Conservation (phyloP, 2,797 vertebrate species). For the Myotis planiceps region DNA sequence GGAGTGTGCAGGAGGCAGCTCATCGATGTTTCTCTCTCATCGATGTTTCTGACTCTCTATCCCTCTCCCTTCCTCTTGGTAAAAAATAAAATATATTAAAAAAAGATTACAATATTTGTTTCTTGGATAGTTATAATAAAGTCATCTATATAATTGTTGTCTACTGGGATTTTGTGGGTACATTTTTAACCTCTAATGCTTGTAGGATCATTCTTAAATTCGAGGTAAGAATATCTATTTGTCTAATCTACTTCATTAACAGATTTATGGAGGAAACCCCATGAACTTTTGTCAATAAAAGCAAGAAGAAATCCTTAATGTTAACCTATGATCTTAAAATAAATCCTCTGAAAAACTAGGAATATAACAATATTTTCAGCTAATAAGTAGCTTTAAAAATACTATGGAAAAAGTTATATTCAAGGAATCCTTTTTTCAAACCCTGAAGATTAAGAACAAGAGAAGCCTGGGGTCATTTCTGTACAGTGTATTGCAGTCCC, state of each 20-base stretch:
- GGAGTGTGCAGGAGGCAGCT: no score
- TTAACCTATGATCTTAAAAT: neutral
- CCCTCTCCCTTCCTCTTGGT: no score
- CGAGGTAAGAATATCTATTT: neutral
- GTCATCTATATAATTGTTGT: neutral
- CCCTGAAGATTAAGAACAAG: neutral
- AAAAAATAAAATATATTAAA: no score
- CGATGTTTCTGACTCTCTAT: no score
- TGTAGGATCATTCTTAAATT: neutral
- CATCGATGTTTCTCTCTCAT: no score
- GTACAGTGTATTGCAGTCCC: rapidly evolving
- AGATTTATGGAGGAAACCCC: neutral
- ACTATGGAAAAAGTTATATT: neutral
- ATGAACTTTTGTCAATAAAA: neutral
- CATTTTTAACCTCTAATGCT: neutral
- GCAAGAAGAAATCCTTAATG: neutral
- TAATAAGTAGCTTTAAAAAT: neutral
- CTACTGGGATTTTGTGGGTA: neutral
- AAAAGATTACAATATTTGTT: neutral
- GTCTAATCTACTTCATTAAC: neutral
- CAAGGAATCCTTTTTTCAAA: neutral
- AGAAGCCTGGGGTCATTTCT: neutral
- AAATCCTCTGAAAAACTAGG: neutral
- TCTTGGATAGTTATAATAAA: neutral
- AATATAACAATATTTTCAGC: neutral